Evolutionary conservation across 2,113 vertebrate genomes (phyloP), one percentile per base, ranked within the genome.

Genomic region (Sitta europaea): DNA sequence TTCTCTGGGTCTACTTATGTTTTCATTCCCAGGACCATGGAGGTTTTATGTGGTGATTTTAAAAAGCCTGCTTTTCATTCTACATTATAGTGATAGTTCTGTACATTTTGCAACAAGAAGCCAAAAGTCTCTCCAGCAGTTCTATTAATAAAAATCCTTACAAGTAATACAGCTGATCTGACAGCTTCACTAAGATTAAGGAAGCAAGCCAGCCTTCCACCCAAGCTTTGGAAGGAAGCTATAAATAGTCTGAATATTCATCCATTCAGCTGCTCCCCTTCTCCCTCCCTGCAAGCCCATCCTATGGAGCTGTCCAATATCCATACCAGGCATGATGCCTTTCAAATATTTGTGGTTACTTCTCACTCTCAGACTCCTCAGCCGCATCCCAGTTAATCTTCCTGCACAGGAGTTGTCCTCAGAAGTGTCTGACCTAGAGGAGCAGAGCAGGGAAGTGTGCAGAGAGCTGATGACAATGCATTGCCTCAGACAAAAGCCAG

Each of bases 91-190:
- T 83, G 59, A 66, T 19, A 43, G 42, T 36, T 78, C 29, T 53
- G 67, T 38, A 72, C 10, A 33, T 61, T 76, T 63, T 79, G 31
- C 83, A 38, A 78, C 22, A 54, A 85, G 25, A 74, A 85, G 54
- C 21, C 14, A 31, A 43, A 75, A 70, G 15, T 23, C 33, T 65
- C 53, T 40, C 62, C 54, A 55, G 25, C 65, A 78, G 36, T 48
- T 73, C 55, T 67, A 35, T 47, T 92, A 81, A 54, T 62, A 89
- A 92, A 88, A 90, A 40, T 38, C 50, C n/a, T 72, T 45, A 40
- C 24, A 57, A 88, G 35, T 48, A 76, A 58, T 36, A 59, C 14
- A 82, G 45, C 29, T 85, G 76, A 87, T 75, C 48, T 63, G 24
- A 78, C 9, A 72, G 42, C 35, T 94, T 73, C 53, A 43, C 57